phyloP scores from a whole-genome alignment of 2,113 vertebrate genomes.

The Astatoreochromis straeleni region DNA sequence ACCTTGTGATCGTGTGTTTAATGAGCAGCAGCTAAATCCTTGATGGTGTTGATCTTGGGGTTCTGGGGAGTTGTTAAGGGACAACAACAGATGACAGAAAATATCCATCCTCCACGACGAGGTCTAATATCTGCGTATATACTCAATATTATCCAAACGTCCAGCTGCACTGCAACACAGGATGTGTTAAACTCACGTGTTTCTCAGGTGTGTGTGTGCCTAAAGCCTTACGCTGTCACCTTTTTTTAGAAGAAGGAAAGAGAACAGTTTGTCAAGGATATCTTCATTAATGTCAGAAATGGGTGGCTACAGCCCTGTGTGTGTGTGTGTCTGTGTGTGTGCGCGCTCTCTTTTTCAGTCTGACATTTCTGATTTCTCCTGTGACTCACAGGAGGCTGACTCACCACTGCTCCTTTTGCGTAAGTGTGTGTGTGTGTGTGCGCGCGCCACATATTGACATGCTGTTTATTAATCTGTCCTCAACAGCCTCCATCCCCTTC shows the following conservation, averaged over 20 bases:
- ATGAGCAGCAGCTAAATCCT: not conserved
- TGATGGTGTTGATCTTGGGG: not conserved
- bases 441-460: not conserved
- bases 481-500: not conserved
- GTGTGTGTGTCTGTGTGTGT: not conserved
- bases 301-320: not conserved
- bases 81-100: not conserved
- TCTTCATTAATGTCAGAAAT: conserved; percentile 14
- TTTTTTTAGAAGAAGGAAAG: not conserved
- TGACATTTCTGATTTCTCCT: conserved; percentile 47
- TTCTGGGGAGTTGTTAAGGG: not conserved
- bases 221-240: not conserved
- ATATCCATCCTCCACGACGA: not conserved
- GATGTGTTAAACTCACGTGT: not conserved
- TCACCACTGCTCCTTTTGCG: conserved; percentile 30
- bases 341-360: conserved; percentile 1
- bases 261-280: not conserved
- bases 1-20: not conserved
- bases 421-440: not conserved
- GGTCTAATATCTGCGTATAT: not conserved
- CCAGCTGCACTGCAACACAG: not conserved
- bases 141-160: too few species aligned
- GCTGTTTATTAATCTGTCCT: not conserved
- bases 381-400: conserved; percentile 57
- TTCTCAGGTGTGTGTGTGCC: not conserved